These are phyloP conservation scores for Sylvilagus floridanus DNA, from an alignment of 2,797 vertebrate genomes.

Conservation along the genomic window DNA sequence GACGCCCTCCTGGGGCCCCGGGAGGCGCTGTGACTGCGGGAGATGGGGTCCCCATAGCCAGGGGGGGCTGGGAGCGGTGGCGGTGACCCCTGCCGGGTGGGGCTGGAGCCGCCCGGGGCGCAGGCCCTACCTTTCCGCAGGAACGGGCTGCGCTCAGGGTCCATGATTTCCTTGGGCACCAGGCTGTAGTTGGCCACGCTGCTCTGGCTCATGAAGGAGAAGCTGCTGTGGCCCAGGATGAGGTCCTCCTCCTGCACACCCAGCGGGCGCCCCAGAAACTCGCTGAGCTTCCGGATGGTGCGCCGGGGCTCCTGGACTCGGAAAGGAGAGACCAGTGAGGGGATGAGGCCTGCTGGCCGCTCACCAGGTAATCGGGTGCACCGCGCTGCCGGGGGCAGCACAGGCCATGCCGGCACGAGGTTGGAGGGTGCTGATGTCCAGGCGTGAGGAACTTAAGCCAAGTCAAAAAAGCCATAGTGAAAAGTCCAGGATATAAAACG, in stretches of 20 bases:
- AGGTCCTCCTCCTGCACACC: constrained; percentile 85
- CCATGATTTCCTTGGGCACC: constrained; percentile 88
- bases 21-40: too few species aligned
- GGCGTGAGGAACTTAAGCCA: neutral
- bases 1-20: too few species aligned
- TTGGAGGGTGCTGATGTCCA: neutral
- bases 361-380: neutral
- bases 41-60: too few species aligned
- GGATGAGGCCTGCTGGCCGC: neutral
- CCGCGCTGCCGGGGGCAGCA: too few species aligned
- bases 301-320: constrained; percentile 87
- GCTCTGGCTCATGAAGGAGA: constrained; percentile 91
- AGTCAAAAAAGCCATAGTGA: too few species aligned
- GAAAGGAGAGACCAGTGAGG: neutral
- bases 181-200: constrained; percentile 91
- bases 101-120: neutral
- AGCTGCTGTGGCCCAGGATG: constrained; percentile 89
- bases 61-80: too few species aligned
- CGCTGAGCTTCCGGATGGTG: constrained; percentile 86
- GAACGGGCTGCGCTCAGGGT: constrained; percentile 91
- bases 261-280: constrained; percentile 89
- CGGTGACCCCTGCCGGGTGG: too few species aligned
- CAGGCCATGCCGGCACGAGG: neutral
- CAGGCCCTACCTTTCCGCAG: constrained; percentile 92
- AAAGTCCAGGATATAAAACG: neutral